Base-by-base conservation (phyloP, 1,140 invertebrate genomes). In the Oscheius sp. region DNA sequence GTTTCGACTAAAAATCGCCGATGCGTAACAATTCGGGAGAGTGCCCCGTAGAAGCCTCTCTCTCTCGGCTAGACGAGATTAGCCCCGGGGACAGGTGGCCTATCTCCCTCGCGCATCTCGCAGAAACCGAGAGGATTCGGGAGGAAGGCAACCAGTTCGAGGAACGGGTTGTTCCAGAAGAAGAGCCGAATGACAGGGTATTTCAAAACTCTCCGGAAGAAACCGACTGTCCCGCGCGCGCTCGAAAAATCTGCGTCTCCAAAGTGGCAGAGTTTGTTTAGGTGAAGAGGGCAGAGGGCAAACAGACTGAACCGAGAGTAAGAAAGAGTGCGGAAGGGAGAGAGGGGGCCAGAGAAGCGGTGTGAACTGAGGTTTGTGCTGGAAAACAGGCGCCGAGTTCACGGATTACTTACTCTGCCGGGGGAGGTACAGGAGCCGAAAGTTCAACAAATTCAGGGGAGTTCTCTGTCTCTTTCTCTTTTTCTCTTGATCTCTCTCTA, bases 181-280 rank as follows among this genome's bases (percentile, higher is more conserved):
- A 42, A n/a, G n/a, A 42, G 7, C 38, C 38, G 7, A 7, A 42
- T n/a, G n/a, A n/a, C 38, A 42, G n/a, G n/a, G n/a, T n/a, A 42
- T 42, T 42, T 10, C n/a, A 42, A n/a, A 42, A 42, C 38, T 42
- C n/a, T 42, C n/a, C n/a, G 38, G 7, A 42, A 10, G n/a, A 42
- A 42, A 42, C 38, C 15, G 49, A 55, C 15, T 55, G 49, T 7
- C 23, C 49, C 49, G 38, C 49, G n/a, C n/a, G n/a, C n/a, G n/a
- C n/a, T n/a, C n/a, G n/a, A 55, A 55, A 55, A 55, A 55, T 55
- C 49, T 20, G 7, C 38, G 49, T 55, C 49, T 55, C 49, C 49
- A 55, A 55, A 55, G 49, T 23, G 49, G 49, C 49, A 55, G 4
- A 55, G 49, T 55, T 55, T 55, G 49, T 26, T 26, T 7, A 55